Evolutionary conservation across 2,113 vertebrate genomes (phyloP).

Genomic region (Hoplias malabaricus): DNA sequence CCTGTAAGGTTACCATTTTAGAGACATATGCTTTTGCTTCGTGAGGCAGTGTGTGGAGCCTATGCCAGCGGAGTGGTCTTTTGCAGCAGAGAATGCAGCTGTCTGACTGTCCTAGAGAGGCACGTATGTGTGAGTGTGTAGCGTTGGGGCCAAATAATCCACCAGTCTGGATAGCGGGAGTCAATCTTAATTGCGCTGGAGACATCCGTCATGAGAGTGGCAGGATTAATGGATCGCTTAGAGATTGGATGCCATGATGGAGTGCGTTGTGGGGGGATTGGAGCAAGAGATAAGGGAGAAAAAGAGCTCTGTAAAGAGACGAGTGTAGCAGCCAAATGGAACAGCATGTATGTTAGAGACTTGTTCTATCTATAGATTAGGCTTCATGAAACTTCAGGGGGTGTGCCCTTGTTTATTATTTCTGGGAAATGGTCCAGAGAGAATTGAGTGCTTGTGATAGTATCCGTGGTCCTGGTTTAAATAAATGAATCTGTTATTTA

Average conservation of each 20-base stretch:
- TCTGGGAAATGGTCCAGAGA: neutral
- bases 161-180: conserved; percentile 51
- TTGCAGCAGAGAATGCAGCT: neutral
- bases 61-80: neutral
- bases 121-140: neutral
- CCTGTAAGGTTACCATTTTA: neutral
- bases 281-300: neutral
- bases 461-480: neutral
- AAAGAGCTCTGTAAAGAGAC: neutral
- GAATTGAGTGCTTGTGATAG: neutral
- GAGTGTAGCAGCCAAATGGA: neutral
- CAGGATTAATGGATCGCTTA: conserved; percentile 66
- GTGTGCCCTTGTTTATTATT: neutral
- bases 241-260: conserved; percentile 61
- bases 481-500: conserved; percentile 12
- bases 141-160: conserved; percentile 63
- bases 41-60: neutral
- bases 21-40: neutral
- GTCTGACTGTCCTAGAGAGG: neutral
- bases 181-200: conserved; percentile 65
- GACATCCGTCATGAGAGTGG: conserved; percentile 61
- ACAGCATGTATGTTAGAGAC: neutral
- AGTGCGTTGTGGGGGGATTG: conserved; percentile 1
- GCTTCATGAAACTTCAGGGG: neutral
- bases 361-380: neutral